These are phyloP conservation scores for Drosophila phalerata DNA, from an alignment of 2,888 invertebrate species.

Conservation along the genomic window DNA sequence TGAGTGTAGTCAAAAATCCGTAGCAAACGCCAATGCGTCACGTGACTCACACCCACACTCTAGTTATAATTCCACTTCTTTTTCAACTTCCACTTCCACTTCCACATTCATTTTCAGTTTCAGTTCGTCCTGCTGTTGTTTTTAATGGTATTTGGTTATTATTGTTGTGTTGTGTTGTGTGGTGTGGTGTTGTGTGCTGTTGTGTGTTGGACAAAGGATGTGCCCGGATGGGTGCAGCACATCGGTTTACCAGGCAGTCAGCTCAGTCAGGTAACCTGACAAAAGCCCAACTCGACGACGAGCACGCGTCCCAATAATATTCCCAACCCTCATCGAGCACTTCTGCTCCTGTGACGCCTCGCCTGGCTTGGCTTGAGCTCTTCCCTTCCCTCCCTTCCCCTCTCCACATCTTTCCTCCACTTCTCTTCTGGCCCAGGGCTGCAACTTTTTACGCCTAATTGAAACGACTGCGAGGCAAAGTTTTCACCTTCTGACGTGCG, in stretches of 20 bases:
- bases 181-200: slow-evolving; percentile 33
- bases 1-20: slow-evolving; percentile 44
- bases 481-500: slow-evolving; percentile 74
- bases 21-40: slow-evolving; percentile 70
- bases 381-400: too few species aligned
- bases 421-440: slow-evolving; percentile 36
- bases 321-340: slow-evolving; percentile 60
- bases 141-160: slow-evolving; percentile 44
- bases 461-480: slow-evolving; percentile 63
- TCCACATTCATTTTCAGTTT: slow-evolving; percentile 15
- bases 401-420: too few species aligned
- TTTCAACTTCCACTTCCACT: slow-evolving; percentile 5
- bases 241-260: slow-evolving; percentile 31
- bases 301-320: slow-evolving; percentile 54
- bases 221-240: slow-evolving; percentile 73
- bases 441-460: slow-evolving; percentile 75
- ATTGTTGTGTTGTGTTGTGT: slow-evolving; percentile 7
- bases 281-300: slow-evolving; percentile 38
- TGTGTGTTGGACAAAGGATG: slow-evolving; percentile 70
- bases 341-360: slow-evolving; percentile 6
- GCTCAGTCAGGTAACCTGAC: slow-evolving; percentile 39
- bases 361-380: too few species aligned
- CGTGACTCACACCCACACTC: slow-evolving; percentile 68
- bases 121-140: slow-evolving; percentile 46
- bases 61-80: not conserved